phyloP scores from a whole-genome alignment of 2,888 invertebrate species.

The Chelonus formosanus region DNA sequence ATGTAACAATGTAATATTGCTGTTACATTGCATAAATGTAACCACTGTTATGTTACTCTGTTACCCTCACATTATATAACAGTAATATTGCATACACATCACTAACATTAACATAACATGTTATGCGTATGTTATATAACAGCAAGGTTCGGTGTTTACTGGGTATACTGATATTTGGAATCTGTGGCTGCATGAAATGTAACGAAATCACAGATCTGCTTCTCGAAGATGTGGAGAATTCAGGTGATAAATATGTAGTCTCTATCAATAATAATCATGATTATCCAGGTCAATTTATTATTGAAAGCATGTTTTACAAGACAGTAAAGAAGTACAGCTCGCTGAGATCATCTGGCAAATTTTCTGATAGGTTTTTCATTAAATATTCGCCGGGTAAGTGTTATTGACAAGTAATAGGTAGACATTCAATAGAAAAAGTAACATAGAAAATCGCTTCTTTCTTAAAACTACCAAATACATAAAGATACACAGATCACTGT shows the following conservation, averaged over 20 bases:
- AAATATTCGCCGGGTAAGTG: conserved; percentile 29
- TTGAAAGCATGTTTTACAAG: conserved; percentile 10
- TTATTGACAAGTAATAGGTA: conserved; percentile 20
- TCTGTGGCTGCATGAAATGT: conserved; percentile 6
- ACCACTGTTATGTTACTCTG: no score
- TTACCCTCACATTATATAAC: no score
- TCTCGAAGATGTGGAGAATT: neutral
- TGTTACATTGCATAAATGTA: no score
- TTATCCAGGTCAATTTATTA: conserved; percentile 6
- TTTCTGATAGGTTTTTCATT: conserved; percentile 19
- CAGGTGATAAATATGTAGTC: neutral
- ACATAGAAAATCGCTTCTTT: conserved; percentile 27
- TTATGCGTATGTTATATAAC: no score
- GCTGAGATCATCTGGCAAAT: conserved; percentile 6
- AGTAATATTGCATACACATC: no score
- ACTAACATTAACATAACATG: no score
- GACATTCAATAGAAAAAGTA: conserved; percentile 21
- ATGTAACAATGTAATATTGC: no score
- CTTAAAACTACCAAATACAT: conserved; percentile 14
- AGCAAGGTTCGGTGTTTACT: no score
- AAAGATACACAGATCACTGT: conserved; percentile 27
- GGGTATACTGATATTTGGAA: neutral
- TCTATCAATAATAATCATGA: conserved; percentile 10
- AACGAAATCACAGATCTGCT: conserved; percentile 8
- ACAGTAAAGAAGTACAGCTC: conserved; percentile 13